Evolutionary conservation across 2,113 vertebrate genomes (phyloP).

Genomic region (Paedocypris sp.): DNA sequence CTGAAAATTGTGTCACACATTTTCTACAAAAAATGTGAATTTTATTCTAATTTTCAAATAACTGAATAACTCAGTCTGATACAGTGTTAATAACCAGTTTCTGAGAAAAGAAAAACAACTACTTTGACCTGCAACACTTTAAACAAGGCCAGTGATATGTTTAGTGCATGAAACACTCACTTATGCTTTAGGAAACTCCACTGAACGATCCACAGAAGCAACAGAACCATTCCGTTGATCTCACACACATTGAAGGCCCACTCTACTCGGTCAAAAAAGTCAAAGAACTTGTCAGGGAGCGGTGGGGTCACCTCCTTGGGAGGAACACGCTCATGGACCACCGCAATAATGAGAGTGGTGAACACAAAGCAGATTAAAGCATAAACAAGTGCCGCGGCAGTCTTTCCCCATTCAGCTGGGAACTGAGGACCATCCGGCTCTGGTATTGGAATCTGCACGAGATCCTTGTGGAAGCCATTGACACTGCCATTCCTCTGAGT

Average conservation of each 20-base stretch:
- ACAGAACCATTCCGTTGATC: constrained; percentile 79
- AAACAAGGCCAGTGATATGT: no score
- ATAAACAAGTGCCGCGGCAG: constrained; percentile 70
- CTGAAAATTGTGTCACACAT: neutral
- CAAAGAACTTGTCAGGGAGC: constrained; percentile 82
- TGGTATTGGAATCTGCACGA: constrained; percentile 71
- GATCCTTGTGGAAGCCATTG: constrained; percentile 57
- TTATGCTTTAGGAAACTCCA: constrained; percentile 81
- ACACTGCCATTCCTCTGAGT: constrained; percentile 62
- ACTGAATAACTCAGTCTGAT: no score
- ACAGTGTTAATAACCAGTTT: no score
- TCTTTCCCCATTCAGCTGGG: constrained; percentile 77
- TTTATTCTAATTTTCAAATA: no score
- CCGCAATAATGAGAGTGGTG: constrained; percentile 80
- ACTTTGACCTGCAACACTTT: no score
- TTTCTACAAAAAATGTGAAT: no score
- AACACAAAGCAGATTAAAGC: constrained; percentile 73
- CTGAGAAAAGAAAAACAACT: no score
- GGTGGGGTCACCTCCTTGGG: constrained; percentile 77
- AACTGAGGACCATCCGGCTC: constrained; percentile 64
- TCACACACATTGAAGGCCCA: constrained; percentile 87
- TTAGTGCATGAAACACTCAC: constrained; percentile 54
- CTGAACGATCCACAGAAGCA: constrained; percentile 74
- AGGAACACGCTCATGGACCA: constrained; percentile 83
- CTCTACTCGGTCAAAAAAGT: constrained; percentile 75